Evolutionary conservation across 2,113 vertebrate species (phyloP), one percentile per base, ranked within the genome.

Genomic region (Cottus gobio): DNA sequence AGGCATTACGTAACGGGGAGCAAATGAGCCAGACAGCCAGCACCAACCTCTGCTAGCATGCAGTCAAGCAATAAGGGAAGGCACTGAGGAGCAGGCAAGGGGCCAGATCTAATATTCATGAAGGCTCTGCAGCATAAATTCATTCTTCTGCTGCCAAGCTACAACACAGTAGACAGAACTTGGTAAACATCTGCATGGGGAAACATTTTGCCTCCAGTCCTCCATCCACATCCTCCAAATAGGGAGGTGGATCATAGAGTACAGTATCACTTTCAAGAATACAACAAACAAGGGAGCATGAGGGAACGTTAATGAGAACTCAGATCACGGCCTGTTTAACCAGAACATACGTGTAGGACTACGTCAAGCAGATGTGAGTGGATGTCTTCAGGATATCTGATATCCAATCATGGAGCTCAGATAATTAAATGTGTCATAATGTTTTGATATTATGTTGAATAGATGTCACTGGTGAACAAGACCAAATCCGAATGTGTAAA

Each of bases 41-140:
- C 80, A 75, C 80, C 85, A 82, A 89, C 89, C 83, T 86, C 89
- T 84, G 71, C 89, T 66, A 85, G 84, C 79, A 81, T 72, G 75
- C 68, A 84, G 76, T 70, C 71, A 71, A 85, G 88, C 39, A 88
- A 79, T 71, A 82, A 57, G 66, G 46, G 46, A 66, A 46, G 70
- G 82, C 72, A 62, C 52, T 42, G 48, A 78, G 71, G 58, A 61
- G 50, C 71, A 80, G 75, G 72, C 75, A 65, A 20, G 69, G 64
- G 44, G 78, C 68, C 20, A 52, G 63, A 87, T 93, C 79, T 85
- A 94, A 88, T 90, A 94, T 94, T 92, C 60, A 95, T 93, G 85
- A 94, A 78, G 76, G 75, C 80, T 91, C 76, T 83, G 85, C 82
- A 87, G 82, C 90, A 89, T 89, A 90, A 91, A 87, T 80, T 84